A percentile compares a stretch with the other conserved stretches of the same genome.
Evolutionary conservation across 2,113 vertebrate species (phyloP).

Genomic region (Reinhardtius hippoglossoides): DNA sequence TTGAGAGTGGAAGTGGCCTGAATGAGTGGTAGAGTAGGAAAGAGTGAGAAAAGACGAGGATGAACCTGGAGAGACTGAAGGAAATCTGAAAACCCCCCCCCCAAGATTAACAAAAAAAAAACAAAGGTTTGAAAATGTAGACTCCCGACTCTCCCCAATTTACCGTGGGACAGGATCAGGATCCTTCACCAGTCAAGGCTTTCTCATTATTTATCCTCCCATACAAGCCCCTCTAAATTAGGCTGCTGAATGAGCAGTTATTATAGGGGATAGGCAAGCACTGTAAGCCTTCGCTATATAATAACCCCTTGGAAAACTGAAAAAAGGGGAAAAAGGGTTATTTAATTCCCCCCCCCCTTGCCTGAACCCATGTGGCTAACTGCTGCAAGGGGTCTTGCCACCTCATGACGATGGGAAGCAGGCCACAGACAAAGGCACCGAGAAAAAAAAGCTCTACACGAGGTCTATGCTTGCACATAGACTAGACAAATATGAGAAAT

Average conservation of each 20-base stretch:
- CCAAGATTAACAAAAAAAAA: neutral
- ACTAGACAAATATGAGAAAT: conserved; percentile 72
- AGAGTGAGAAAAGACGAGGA: conserved; percentile 27
- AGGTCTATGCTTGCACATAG: conserved; percentile 66
- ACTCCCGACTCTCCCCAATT: conserved; percentile 18
- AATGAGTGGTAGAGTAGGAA: conserved; percentile 40
- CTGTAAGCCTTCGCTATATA: conserved; percentile 66
- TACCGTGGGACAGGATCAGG: conserved; percentile 39
- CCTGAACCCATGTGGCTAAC: conserved; percentile 63
- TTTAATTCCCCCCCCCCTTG: conserved; percentile 44
- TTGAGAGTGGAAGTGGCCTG: conserved; percentile 47
- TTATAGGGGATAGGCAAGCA: conserved; percentile 54
- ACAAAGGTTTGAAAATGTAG: conserved; percentile 50
- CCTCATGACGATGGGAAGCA: conserved; percentile 73
- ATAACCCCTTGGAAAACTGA: conserved; percentile 42
- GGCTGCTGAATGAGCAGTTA: conserved; percentile 67
- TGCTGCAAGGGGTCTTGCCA: conserved; percentile 64
- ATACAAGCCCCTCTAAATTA: conserved; percentile 62
- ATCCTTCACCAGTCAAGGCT: conserved; percentile 36
- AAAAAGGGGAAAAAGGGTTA: conserved; percentile 50
- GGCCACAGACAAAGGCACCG: conserved; percentile 79
- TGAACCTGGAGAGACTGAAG: conserved; percentile 8
- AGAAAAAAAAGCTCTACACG: conserved; percentile 68
- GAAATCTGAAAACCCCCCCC: conserved; percentile 29
- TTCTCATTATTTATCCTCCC: conserved; percentile 56